A percentile compares a stretch with the other conserved stretches of the same genome.
Conservation (phyloP, 2,888 invertebrate genomes). For the Biston betularia region DNA sequence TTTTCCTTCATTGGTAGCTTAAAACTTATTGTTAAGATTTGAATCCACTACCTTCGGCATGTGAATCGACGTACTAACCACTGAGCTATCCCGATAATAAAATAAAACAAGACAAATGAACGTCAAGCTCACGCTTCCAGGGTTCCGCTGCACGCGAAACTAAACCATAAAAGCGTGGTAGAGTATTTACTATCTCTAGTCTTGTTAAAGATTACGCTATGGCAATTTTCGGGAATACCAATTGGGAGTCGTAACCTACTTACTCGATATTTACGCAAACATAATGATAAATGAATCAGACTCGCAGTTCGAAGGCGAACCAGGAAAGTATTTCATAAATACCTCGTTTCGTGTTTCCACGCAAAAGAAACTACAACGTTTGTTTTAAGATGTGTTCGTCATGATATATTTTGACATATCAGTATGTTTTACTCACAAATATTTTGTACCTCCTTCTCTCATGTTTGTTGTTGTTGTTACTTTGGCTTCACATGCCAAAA, state of each 20-base stretch:
- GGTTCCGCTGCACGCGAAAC: too few species aligned
- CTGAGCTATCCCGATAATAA: too few species aligned
- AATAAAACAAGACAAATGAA: too few species aligned
- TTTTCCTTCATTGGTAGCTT: too few species aligned
- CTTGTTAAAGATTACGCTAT: constrained; percentile 12
- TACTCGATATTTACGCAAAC: constrained; percentile 20
- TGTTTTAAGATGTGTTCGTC: not conserved
- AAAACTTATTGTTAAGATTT: too few species aligned
- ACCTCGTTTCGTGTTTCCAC: not conserved
- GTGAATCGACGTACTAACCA: too few species aligned
- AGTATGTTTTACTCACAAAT: not conserved
- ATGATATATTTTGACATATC: not conserved
- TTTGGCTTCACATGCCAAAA: too few species aligned
- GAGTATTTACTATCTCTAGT: constrained; percentile 1
- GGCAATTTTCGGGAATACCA: constrained; percentile 18
- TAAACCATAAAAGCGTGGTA: constrained; percentile 8
- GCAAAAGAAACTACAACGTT: not conserved
- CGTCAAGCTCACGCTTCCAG: too few species aligned
- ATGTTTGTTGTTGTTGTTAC: too few species aligned
- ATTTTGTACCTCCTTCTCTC: too few species aligned
- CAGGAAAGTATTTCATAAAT: constrained; percentile 7
- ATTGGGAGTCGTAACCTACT: constrained; percentile 15
- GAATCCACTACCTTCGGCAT: too few species aligned
- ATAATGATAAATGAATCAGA: constrained; percentile 15
- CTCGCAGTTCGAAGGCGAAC: constrained; percentile 12